These are phyloP conservation scores for Litocranius walleri DNA, from an alignment of 2,113 vertebrate species.

Conservation along the genomic window DNA sequence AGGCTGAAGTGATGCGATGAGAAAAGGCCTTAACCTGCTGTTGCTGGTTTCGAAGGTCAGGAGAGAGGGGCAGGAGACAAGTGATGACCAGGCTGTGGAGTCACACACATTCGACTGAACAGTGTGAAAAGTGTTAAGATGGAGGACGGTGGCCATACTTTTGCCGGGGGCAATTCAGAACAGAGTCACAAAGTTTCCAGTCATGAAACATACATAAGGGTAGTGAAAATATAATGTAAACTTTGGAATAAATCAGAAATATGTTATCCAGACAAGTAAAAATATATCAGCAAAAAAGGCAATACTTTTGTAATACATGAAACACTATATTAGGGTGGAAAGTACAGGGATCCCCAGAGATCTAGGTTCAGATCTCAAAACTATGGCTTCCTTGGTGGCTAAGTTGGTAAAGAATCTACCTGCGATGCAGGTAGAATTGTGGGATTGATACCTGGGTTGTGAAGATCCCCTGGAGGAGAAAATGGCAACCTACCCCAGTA, in stretches of 20 bases:
- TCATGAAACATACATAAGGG: not conserved
- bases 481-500: not conserved
- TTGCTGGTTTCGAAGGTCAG: not conserved
- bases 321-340: not conserved
- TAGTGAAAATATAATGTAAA: not conserved
- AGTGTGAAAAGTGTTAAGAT: not conserved
- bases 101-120: not conserved
- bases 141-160: not conserved
- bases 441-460: not conserved
- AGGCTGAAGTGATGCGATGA: not conserved
- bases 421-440: not conserved
- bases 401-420: not conserved
- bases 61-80: rapidly evolving
- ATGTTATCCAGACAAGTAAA: not conserved
- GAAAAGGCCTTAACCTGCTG: not conserved
- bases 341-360: not conserved
- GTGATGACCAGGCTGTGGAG: not conserved
- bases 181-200: not conserved
- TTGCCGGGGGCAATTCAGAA: not conserved
- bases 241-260: not conserved
- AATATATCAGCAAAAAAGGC: not conserved
- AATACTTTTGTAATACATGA: not conserved
- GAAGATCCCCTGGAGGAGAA: not conserved
- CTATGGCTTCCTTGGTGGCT: not conserved
- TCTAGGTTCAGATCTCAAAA: not conserved